Evolutionary conservation across 2,888 invertebrate species (phyloP).

Genomic region (Nomada fabriciana): DNA sequence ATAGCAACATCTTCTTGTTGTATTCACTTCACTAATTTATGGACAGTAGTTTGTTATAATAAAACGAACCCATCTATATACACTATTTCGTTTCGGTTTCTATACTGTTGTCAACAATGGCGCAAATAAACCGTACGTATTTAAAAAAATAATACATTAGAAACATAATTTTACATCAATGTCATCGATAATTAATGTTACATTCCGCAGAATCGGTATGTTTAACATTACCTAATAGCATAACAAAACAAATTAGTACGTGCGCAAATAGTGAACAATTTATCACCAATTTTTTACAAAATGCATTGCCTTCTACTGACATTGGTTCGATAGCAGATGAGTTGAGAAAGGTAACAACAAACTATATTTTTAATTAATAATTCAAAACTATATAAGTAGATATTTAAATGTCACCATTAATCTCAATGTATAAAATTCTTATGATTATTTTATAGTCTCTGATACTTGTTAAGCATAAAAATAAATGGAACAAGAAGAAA

Average conservation of each 20-base stretch:
- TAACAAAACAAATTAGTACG: conserved; percentile 73
- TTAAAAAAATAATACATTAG: not conserved
- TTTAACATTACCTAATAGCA: conserved; percentile 71
- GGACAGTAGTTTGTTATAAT: not conserved
- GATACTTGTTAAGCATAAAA: conserved; percentile 81
- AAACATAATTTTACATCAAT: not conserved
- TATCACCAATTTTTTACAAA: conserved; percentile 78
- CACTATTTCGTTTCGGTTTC: not conserved
- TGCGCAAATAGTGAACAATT: conserved; percentile 77
- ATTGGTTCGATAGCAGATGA: conserved; percentile 75
- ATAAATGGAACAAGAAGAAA: conserved; percentile 83
- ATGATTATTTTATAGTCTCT: conserved; percentile 78
- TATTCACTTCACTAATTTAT: not conserved
- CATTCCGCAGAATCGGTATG: conserved; percentile 75
- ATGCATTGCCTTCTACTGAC: conserved; percentile 79
- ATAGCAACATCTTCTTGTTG: not conserved
- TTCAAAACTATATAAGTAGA: conserved; percentile 18
- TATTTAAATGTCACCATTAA: not conserved
- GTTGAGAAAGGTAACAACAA: conserved; percentile 79
- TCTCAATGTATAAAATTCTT: not conserved
- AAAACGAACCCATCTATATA: not conserved
- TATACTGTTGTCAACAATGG: conserved; percentile 4
- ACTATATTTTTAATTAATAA: not conserved
- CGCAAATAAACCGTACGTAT: conserved; percentile 42
- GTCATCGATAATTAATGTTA: conserved; percentile 10